Conservation (phyloP, 2,797 vertebrate species). For the Diplodus sargus region DNA sequence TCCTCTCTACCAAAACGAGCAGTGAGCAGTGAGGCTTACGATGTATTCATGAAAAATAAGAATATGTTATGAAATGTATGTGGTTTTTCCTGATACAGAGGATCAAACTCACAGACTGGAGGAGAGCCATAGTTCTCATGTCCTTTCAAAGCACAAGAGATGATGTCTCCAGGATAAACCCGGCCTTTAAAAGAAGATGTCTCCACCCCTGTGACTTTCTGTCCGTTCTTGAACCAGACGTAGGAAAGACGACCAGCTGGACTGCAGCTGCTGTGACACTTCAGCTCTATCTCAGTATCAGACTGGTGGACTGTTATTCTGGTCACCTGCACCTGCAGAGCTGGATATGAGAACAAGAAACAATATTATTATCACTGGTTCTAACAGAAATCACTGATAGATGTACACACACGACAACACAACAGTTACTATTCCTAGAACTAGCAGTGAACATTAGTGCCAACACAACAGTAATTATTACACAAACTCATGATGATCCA, state of each 20-base stretch:
- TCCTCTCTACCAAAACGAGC: too few species aligned
- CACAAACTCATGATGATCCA: neutral
- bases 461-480: neutral
- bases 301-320: neutral
- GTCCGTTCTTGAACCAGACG: constrained; percentile 5
- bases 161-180: neutral
- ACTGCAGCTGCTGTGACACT: constrained; percentile 4
- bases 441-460: neutral
- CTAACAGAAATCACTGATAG: neutral
- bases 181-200: neutral
- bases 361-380: neutral
- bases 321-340: neutral
- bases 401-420: neutral
- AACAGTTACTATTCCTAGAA: neutral
- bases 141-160: neutral
- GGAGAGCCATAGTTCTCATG: neutral
- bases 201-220: neutral
- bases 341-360: neutral
- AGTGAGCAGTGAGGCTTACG: too few species aligned
- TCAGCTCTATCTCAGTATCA: neutral
- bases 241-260: neutral
- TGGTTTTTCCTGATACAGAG: neutral
- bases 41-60: too few species aligned
- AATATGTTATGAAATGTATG: neutral
- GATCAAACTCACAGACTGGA: constrained; percentile 3